A percentile compares a stretch with the other conserved stretches of the same genome.
Evolutionary conservation across 2,797 vertebrate species (phyloP).

Genomic region (Harpagifer antarcticus): DNA sequence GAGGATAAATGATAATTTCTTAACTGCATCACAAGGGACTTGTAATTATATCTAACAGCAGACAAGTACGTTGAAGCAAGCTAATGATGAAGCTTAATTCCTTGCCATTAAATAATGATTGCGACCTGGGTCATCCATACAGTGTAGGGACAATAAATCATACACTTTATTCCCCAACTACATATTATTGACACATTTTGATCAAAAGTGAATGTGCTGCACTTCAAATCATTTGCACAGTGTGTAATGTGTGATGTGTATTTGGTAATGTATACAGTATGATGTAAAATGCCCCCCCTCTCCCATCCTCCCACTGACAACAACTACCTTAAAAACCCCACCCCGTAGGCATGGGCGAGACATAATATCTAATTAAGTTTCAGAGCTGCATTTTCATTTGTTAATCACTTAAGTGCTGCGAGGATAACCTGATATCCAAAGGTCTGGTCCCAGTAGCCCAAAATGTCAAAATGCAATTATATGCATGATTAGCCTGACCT

Average conservation of each 20-base stretch:
- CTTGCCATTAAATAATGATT: conserved; percentile 49
- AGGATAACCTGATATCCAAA: conserved; percentile 90
- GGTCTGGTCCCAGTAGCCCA: conserved; percentile 89
- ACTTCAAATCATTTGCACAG: background rate
- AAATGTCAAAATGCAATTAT: conserved; percentile 96
- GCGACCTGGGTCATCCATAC: conserved; percentile 33
- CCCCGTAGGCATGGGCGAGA: conserved; percentile 73
- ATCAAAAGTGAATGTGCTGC: too few species aligned
- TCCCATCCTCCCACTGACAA: conserved; percentile 36
- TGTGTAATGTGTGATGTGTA: background rate
- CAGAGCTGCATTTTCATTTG: conserved; percentile 88
- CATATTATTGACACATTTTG: conserved; percentile 3
- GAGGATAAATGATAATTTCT: conserved; percentile 64
- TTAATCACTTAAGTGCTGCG: conserved; percentile 92
- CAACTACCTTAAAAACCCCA: conserved; percentile 68
- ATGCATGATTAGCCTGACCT: conserved; percentile 93
- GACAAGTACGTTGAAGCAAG: conserved; percentile 53
- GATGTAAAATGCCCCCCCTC: conserved; percentile 26
- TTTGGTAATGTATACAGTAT: conserved; percentile 3
- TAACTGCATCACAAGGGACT: conserved; percentile 48
- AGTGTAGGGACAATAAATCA: conserved; percentile 24
- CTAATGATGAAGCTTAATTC: conserved; percentile 47
- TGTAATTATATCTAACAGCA: conserved; percentile 65
- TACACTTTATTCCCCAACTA: background rate
- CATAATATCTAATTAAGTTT: conserved; percentile 90